Evolutionary conservation across 2,888 invertebrate species (phyloP).

Genomic region (Rotaria macrura): DNA sequence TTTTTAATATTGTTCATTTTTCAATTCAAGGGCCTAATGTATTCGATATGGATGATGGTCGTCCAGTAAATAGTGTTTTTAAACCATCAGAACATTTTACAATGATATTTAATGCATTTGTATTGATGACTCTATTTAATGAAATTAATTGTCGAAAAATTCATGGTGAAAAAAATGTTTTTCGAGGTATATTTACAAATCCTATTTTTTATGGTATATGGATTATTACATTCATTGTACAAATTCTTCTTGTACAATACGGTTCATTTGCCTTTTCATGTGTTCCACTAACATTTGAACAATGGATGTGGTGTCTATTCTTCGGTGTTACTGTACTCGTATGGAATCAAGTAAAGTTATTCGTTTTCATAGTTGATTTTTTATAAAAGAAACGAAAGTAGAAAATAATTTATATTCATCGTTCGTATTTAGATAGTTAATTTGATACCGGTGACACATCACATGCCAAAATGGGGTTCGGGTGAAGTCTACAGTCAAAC

Average conservation of each 20-base stretch:
- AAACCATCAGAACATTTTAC: conserved; percentile 92
- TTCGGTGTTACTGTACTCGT: conserved; percentile 88
- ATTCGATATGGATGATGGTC: conserved; percentile 82
- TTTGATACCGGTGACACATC: conserved; percentile 16
- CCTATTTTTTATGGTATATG: conserved; percentile 96
- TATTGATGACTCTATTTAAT: conserved; percentile 99
- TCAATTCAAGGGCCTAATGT: conserved; percentile 58
- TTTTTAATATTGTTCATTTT: too few species aligned
- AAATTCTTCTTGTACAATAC: conserved; percentile 78
- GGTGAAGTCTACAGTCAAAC: conserved; percentile 5
- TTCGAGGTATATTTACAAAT: conserved; percentile 89
- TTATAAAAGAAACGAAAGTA: neutral
- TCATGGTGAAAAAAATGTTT: conserved; percentile 95
- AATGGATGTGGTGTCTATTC: conserved; percentile 97
- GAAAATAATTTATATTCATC: neutral
- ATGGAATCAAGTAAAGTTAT: conserved; percentile 67
- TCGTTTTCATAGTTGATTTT: too few species aligned
- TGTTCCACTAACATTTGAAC: conserved; percentile 75
- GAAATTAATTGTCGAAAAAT: conserved; percentile 99
- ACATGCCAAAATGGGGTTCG: conserved; percentile 10
- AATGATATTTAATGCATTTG: conserved; percentile 97
- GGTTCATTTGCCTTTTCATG: conserved; percentile 96
- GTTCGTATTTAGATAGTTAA: neutral
- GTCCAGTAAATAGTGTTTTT: conserved; percentile 54
- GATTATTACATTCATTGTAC: conserved; percentile 59